A percentile compares a stretch with the other conserved stretches of the same genome.
Evolutionary conservation across 53 echinoderm and acorn worm genomes (phyloP).

Genomic region (Hippasteria phrygiana): DNA sequence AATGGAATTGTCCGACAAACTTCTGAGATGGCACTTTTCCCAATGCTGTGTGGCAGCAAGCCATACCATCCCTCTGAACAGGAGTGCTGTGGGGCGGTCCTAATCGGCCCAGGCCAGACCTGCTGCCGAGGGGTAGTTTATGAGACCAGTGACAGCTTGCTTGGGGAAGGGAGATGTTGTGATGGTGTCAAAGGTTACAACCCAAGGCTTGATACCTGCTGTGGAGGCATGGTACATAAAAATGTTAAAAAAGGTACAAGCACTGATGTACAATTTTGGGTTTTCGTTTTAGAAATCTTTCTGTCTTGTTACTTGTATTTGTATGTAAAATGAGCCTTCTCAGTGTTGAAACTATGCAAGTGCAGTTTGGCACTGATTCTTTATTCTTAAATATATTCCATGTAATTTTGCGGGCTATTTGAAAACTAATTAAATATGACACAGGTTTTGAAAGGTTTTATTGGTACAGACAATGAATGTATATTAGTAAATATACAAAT

Average conservation of each 20-base stretch:
- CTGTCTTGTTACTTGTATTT: no score
- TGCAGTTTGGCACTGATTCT: no score
- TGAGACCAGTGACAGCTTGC: conserved; percentile 51
- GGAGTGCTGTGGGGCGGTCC: conserved; percentile 70
- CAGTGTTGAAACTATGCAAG: no score
- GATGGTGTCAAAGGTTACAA: conserved; percentile 69
- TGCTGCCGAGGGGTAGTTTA: conserved; percentile 76
- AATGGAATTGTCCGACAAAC: conserved; percentile 40
- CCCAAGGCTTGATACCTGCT: conserved; percentile 75
- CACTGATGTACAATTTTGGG: background rate
- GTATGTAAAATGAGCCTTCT: background rate
- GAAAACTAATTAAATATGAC: no score
- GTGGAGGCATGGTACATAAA: conserved; percentile 53
- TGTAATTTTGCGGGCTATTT: no score
- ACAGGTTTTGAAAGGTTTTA: no score
- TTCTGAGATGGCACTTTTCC: conserved; percentile 56
- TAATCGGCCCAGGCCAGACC: conserved; percentile 69
- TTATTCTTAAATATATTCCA: no score
- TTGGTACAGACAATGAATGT: no score
- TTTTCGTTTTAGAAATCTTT: no score
- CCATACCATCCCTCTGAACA: conserved; percentile 75
- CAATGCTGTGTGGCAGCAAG: conserved; percentile 68
- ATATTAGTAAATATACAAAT: no score
- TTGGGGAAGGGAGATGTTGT: conserved; percentile 76
- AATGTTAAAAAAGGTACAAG: conserved; percentile 13